Conservation (phyloP, 2,113 vertebrate genomes). For the Sinocyclocheilus maitianheensis region DNA sequence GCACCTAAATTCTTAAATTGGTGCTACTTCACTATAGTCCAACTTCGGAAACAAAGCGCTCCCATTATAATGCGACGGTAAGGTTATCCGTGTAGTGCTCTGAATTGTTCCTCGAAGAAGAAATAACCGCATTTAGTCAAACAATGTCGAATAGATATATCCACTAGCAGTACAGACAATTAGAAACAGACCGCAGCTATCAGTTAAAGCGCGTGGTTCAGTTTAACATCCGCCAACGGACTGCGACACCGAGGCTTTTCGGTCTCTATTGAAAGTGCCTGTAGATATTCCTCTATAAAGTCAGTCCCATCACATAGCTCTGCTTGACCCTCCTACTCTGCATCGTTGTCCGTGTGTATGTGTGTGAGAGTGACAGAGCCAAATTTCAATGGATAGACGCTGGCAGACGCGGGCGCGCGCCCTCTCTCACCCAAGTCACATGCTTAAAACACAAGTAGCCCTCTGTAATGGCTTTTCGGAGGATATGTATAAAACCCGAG, state of each 20-base stretch:
- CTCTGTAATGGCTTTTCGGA: conserved; percentile 73
- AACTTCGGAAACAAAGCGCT: conserved; percentile 66
- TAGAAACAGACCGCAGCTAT: conserved; percentile 55
- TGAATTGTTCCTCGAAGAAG: conserved; percentile 60
- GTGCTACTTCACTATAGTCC: conserved; percentile 58
- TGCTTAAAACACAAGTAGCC: conserved; percentile 77
- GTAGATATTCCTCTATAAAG: conserved; percentile 68
- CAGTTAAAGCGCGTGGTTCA: conserved; percentile 51
- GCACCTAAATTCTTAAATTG: conserved; percentile 57
- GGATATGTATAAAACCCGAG: conserved; percentile 45
- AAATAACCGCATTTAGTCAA: conserved; percentile 61
- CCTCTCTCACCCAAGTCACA: conserved; percentile 72
- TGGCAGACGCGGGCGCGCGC: conserved; percentile 56
- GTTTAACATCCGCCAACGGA: conserved; percentile 57
- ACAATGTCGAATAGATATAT: conserved; percentile 69
- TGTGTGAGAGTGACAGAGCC: conserved; percentile 51
- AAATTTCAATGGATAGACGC: conserved; percentile 61
- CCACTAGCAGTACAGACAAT: conserved; percentile 64
- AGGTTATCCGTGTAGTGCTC: conserved; percentile 59
- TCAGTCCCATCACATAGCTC: conserved; percentile 54
- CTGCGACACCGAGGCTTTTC: conserved; percentile 58
- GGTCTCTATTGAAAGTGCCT: conserved; percentile 42
- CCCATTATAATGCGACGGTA: conserved; percentile 50
- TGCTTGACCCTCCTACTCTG: conserved; percentile 72
- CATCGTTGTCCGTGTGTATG: conserved; percentile 53